Evolutionary conservation across 2,888 invertebrate genomes (phyloP).

Genomic region (Fissipunctia ypsillon): DNA sequence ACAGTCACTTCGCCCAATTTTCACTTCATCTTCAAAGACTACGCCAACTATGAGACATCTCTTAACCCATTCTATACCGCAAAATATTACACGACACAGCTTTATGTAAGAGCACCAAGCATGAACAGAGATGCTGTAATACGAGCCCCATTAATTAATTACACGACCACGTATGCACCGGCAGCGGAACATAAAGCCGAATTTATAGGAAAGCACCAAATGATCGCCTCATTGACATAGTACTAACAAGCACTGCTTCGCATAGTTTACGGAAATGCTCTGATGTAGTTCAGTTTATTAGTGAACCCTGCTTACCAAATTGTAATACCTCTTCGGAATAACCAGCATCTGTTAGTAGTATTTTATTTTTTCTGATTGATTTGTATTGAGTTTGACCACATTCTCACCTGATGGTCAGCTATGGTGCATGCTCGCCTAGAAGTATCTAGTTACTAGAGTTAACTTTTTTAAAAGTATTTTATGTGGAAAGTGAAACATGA

Average conservation of each 20-base stretch:
- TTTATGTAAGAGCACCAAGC: slow-evolving; percentile 31
- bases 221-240: slow-evolving; percentile 54
- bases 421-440: not conserved
- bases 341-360: not conserved
- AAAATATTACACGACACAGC: slow-evolving; percentile 26
- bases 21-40: not conserved
- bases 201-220: slow-evolving; percentile 63
- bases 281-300: slow-evolving; percentile 4
- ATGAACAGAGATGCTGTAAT: slow-evolving; percentile 47
- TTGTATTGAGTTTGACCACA: not conserved
- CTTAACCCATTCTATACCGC: not conserved
- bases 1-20: not conserved
- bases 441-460: not conserved
- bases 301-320: not conserved
- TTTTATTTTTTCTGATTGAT: not conserved
- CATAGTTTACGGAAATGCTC: slow-evolving; percentile 20
- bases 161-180: slow-evolving; percentile 54
- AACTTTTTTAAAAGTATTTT: not conserved
- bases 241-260: slow-evolving; percentile 34
- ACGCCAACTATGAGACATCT: not conserved
- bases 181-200: slow-evolving; percentile 54
- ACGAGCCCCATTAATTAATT: slow-evolving; percentile 57
- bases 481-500: not conserved
- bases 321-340: not conserved
- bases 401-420: not conserved